These are phyloP conservation scores for Thysanoteuthis rhombus DNA, from an alignment of 2,888 invertebrate genomes.

Conservation along the genomic window DNA sequence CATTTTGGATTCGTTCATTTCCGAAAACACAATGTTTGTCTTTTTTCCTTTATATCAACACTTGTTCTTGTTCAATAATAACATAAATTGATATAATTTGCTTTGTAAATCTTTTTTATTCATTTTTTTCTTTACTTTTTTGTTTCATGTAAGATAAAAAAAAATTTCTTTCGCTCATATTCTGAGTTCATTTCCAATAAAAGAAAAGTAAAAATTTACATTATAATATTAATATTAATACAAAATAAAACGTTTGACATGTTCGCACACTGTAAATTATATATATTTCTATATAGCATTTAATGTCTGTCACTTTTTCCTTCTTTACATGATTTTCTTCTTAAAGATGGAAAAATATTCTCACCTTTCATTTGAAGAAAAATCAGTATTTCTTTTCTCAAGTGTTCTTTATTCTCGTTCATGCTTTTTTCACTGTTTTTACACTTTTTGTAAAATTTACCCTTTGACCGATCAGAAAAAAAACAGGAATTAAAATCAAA, in stretches of 20 bases:
- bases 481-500: not conserved
- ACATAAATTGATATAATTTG: not conserved
- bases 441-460: not conserved
- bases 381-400: not conserved
- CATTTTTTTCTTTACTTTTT: not conserved
- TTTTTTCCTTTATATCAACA: not conserved
- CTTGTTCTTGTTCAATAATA: not conserved
- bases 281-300: not conserved
- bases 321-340: not conserved
- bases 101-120: not conserved
- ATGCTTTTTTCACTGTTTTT: not conserved
- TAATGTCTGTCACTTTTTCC: not conserved
- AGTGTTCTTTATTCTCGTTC: not conserved
- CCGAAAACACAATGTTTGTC: not conserved
- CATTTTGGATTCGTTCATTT: not conserved
- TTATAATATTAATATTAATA: too few relatives aligned
- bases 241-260: not conserved
- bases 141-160: not conserved
- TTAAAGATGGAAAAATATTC: too few relatives aligned
- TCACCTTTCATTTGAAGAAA: not conserved
- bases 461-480: not conserved
- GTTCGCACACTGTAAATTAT: not conserved
- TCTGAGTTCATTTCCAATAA: not conserved
- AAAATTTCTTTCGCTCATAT: not conserved
- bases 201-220: not conserved